Evolutionary conservation across 2,888 invertebrate genomes (phyloP).

Genomic region (Deroplatys truncata): DNA sequence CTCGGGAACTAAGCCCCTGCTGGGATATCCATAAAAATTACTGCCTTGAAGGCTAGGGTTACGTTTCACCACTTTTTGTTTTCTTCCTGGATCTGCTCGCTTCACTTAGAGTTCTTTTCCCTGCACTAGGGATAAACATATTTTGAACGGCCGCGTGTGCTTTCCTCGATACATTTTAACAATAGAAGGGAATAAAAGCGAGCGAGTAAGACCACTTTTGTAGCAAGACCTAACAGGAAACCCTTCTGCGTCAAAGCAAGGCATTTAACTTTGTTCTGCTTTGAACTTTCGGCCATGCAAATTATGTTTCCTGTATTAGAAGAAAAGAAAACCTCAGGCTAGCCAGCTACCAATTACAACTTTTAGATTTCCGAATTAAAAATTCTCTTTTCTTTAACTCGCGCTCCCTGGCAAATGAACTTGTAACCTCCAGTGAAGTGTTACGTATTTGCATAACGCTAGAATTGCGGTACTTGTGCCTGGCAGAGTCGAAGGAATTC

Average conservation of each 20-base stretch:
- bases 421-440: neutral
- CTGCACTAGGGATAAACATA: neutral
- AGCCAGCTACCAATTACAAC: neutral
- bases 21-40: neutral
- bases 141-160: neutral
- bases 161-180: neutral
- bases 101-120: neutral
- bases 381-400: neutral
- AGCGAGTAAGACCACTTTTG: neutral
- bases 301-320: neutral
- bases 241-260: neutral
- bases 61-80: neutral
- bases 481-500: neutral
- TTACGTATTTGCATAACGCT: neutral
- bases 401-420: neutral
- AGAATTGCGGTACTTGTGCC: neutral
- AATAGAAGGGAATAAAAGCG: neutral
- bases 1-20: neutral
- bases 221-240: neutral
- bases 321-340: neutral
- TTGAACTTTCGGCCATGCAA: neutral
- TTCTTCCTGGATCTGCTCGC: neutral
- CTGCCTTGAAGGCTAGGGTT: neutral
- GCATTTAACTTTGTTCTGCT: neutral
- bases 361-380: neutral